These are phyloP conservation scores for Xyrichtys novacula DNA, from an alignment of 2,797 vertebrate species.

Conservation along the genomic window DNA sequence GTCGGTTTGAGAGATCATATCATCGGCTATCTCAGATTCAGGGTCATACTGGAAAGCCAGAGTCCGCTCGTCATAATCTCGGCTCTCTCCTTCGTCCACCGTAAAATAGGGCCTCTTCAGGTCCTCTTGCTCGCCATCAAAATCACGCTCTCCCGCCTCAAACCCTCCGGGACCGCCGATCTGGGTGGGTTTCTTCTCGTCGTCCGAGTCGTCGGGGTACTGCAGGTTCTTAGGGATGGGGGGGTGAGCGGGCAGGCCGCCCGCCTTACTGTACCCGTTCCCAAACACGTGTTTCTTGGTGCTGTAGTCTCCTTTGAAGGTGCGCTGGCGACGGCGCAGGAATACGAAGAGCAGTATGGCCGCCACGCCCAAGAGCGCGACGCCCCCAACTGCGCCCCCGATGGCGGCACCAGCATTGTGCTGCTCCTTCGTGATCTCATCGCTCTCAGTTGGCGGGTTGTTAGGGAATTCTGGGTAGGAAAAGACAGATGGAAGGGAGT, in stretches of 20 bases:
- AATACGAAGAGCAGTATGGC: constrained; percentile 91
- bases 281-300: constrained; percentile 99
- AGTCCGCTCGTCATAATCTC: constrained; percentile 94
- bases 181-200: constrained; percentile 95
- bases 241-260: constrained; percentile 90
- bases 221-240: constrained; percentile 95
- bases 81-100: constrained; percentile 94
- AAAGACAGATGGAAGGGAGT: constrained; percentile 99
- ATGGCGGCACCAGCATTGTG: constrained; percentile 88
- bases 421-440: constrained; percentile 77
- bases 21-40: constrained; percentile 94
- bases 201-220: constrained; percentile 96
- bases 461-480: constrained; percentile 98
- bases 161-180: constrained; percentile 87
- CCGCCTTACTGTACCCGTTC: constrained; percentile 96
- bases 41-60: constrained; percentile 96
- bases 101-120: constrained; percentile 98
- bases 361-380: constrained; percentile 88
- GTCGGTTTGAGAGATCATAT: constrained; percentile 99
- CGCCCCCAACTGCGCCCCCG: constrained; percentile 91
- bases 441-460: constrained; percentile 81
- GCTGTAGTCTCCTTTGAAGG: constrained; percentile 99
- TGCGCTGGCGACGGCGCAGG: constrained; percentile 95
- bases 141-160: constrained; percentile 91
- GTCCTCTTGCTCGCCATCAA: constrained; percentile 88